Base-by-base conservation (phyloP, 1,140 invertebrate genomes). In the Lamellibrachia luymesi region DNA sequence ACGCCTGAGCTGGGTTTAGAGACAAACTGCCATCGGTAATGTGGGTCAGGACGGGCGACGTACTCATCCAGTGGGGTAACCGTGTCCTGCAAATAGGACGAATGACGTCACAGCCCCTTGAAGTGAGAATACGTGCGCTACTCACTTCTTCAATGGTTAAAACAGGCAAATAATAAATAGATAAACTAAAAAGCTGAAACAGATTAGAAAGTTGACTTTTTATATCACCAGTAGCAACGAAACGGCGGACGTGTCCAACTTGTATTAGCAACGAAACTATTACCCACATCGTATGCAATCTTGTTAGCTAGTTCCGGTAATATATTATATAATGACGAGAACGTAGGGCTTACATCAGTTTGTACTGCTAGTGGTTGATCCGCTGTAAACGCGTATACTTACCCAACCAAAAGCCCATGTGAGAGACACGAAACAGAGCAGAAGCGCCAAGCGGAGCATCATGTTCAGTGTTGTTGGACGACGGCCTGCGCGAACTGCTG, bases 51-150 rank as follows among this genome's bases (percentile, higher is more conserved):
- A 38, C 49, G 50, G 92, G 27, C 27, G 27, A 92, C 50, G 50
- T 92, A 92, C 51, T 51, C 92, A n/a, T 92, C 92, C 92, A 92
- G 92, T 10, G 92, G 92, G 17, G 92, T 92, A 5, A 51, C 7
- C 8, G 10, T n/a, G 51, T 92, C 92, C 92, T 92, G 92, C 2
- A n/a, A 52, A 64, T 50, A n/a, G 27, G 22, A 52, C 13, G 64
- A 80, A 22, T 80, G 13, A 80, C 64, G 64, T 80, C 64, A 80
- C 5, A 80, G 13, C 64, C 64, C 64, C 64, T 80, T 80, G 5
- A 10, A 56, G 6, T 22, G 64, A 17, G 64, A 80, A 80, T 17
- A 80, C 64, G 8, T 80, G 5, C 25, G 64, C 13, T 80, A 80
- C 13, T 10, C 64, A 80, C 25, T 80, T 80, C 17, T 6, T 17